These are phyloP conservation scores for Boloria selene DNA, from an alignment of 2,888 invertebrate species.

Conservation along the genomic window DNA sequence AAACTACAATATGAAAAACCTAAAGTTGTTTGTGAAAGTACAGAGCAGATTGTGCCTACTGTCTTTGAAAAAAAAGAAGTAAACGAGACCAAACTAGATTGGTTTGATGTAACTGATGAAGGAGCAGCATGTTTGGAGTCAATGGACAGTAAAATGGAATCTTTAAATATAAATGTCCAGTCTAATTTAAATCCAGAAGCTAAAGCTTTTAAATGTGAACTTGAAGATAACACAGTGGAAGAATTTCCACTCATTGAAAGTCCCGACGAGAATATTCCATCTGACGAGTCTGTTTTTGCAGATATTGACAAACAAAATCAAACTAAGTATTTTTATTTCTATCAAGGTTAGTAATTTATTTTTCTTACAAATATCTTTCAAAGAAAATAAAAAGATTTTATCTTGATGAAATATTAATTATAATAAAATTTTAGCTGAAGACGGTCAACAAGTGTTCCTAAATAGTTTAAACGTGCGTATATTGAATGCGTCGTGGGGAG, in stretches of 20 bases:
- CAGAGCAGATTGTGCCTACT: conserved; percentile 46
- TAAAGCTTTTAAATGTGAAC: conserved; percentile 56
- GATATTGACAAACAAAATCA: conserved; percentile 70
- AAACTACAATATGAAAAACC: conserved; percentile 50
- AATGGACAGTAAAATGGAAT: conserved; percentile 55
- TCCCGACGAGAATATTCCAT: conserved; percentile 44
- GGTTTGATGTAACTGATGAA: conserved; percentile 71
- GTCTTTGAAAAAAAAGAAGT: conserved; percentile 60
- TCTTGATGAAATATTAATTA: not conserved
- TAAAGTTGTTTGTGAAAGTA: conserved; percentile 25
- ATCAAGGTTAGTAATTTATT: conserved; percentile 84
- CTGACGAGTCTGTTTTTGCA: conserved; percentile 52
- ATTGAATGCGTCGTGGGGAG: conserved; percentile 92
- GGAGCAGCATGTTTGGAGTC: conserved; percentile 63
- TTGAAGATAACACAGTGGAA: conserved; percentile 51
- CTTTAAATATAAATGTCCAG: conserved; percentile 47
- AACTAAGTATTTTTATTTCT: conserved; percentile 88
- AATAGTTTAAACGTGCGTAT: conserved; percentile 95
- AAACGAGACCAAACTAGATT: conserved; percentile 64
- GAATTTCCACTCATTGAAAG: conserved; percentile 63
- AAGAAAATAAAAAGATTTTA: not conserved
- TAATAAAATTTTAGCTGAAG: conserved; percentile 85
- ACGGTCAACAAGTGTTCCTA: conserved; percentile 96
- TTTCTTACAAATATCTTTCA: not conserved
- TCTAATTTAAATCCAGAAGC: conserved; percentile 68